phyloP scores from a whole-genome alignment of 2,888 invertebrate genomes.

The Hymenopus coronatus region DNA sequence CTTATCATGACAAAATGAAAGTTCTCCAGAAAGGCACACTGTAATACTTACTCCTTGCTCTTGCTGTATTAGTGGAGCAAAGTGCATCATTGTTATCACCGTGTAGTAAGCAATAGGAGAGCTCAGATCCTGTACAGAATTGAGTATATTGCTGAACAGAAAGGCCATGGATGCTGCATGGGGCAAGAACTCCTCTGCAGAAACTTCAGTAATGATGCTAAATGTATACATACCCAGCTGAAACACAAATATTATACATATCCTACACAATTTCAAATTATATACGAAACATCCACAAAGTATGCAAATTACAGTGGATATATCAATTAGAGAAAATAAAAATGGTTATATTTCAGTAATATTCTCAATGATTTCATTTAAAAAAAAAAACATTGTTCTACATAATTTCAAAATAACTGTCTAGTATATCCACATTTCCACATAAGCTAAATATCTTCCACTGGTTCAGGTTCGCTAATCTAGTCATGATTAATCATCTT shows the following conservation, averaged over 20 bases:
- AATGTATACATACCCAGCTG: slow-evolving; percentile 66
- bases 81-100: slow-evolving; percentile 61
- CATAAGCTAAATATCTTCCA: no score
- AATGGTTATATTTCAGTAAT: no score
- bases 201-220: slow-evolving; percentile 65
- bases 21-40: not conserved
- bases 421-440: no score
- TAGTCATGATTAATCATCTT: no score
- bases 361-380: no score
- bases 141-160: slow-evolving; percentile 53
- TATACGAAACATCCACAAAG: not conserved
- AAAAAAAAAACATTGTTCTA: no score
- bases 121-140: slow-evolving; percentile 47
- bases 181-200: slow-evolving; percentile 65
- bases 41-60: slow-evolving; percentile 56
- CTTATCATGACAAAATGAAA: slow-evolving; percentile 2
- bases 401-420: no score
- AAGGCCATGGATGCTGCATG: slow-evolving; percentile 59
- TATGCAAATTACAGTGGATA: no score
- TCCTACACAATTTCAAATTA: not conserved
- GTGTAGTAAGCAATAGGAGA: slow-evolving; percentile 58
- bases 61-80: slow-evolving; percentile 62
- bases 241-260: slow-evolving; percentile 32
- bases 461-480: no score
- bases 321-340: no score